Evolutionary conservation across 92 coral and sea anemone species (phyloP).

Genomic region (Zoanthus gigantus): DNA sequence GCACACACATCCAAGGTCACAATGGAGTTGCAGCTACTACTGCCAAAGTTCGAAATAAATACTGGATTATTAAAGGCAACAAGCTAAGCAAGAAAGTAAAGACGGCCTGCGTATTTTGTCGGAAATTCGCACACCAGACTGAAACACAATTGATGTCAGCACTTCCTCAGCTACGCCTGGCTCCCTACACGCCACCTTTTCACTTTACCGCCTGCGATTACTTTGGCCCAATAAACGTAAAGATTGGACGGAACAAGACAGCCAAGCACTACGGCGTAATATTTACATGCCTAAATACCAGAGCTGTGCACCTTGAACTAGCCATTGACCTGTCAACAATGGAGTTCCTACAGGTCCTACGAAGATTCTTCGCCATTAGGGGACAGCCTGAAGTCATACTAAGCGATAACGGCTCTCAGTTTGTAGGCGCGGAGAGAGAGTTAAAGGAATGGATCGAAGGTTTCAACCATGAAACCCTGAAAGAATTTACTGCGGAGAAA

Average conservation of each 20-base stretch:
- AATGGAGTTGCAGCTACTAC: conserved; percentile 53
- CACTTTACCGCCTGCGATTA: conserved; percentile 47
- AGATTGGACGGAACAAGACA: conserved; percentile 62
- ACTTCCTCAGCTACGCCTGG: conserved; percentile 34
- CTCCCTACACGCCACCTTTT: conserved; percentile 50
- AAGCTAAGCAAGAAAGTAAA: conserved; percentile 44
- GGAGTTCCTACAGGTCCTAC: conserved; percentile 73
- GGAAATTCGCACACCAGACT: conserved; percentile 28
- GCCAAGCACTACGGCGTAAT: conserved; percentile 72
- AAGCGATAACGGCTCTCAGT: conserved; percentile 64
- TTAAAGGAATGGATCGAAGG: conserved; percentile 65
- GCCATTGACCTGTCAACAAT: conserved; percentile 59
- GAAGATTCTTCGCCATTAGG: conserved; percentile 66
- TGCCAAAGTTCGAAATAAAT: conserved; percentile 38
- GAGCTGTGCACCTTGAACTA: conserved; percentile 66
- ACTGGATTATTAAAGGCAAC: background rate
- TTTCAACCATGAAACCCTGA: conserved; percentile 37
- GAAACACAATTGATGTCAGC: conserved; percentile 50
- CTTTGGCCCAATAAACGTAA: conserved; percentile 59
- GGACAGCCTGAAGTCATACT: conserved; percentile 52
- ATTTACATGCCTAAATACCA: conserved; percentile 63
- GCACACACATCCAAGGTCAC: conserved; percentile 39
- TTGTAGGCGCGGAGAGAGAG: conserved; percentile 70
- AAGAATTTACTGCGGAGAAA: conserved; percentile 60
- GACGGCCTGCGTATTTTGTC: conserved; percentile 49